These are phyloP conservation scores for Petrosia ficiformis DNA, from an alignment of 37 sponge, comb jelly and placozoan genomes.

Conservation along the genomic window DNA sequence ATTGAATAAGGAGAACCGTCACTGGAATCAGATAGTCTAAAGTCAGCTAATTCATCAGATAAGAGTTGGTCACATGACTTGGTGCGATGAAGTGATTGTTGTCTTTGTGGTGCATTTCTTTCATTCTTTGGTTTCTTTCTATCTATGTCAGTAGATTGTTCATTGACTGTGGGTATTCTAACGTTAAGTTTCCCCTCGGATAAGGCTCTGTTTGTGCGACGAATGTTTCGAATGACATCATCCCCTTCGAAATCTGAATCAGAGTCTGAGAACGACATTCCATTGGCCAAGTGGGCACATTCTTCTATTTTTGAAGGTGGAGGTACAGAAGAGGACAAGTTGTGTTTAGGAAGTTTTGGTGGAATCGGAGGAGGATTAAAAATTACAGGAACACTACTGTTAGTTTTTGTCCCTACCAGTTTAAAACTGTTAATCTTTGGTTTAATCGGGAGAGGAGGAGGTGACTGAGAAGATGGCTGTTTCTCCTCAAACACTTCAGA, in stretches of 20 bases:
- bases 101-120: background rate
- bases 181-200: background rate
- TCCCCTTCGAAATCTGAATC: background rate
- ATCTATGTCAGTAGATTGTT: background rate
- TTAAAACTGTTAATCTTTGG: background rate
- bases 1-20: background rate
- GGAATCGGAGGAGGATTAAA: background rate
- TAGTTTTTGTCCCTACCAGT: background rate
- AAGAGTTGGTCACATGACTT: background rate
- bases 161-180: background rate
- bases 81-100: background rate
- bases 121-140: background rate
- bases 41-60: background rate
- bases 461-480: background rate
- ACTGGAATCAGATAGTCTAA: too few relatives aligned
- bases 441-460: background rate
- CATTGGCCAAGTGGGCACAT: background rate
- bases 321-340: constrained; percentile 1
- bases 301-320: background rate
- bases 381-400: background rate
- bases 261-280: background rate
- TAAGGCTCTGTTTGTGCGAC: background rate
- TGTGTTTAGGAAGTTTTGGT: background rate
- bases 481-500: background rate
- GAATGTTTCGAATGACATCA: too few relatives aligned